phyloP scores from a whole-genome alignment of 2,113 vertebrate genomes.

The Pipa parva region DNA sequence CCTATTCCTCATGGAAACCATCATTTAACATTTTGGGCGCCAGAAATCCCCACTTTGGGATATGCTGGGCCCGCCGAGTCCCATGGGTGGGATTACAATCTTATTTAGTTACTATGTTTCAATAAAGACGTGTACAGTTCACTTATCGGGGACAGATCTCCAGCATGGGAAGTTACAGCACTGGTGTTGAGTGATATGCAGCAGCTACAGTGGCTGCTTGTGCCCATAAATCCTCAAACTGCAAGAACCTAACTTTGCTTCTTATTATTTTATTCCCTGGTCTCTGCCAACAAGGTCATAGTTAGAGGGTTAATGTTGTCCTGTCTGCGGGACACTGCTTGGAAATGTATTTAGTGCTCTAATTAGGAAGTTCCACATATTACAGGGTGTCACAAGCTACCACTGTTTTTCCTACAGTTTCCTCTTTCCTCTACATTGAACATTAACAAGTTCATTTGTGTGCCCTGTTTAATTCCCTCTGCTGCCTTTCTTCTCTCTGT shows the following conservation, averaged over 20 bases:
- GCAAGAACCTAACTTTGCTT: constrained; percentile 1
- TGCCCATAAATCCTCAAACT: constrained; percentile 20
- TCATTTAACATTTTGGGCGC: not conserved
- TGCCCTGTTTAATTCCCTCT: constrained; percentile 49
- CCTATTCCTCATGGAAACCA: not conserved
- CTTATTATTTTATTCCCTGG: constrained; percentile 4
- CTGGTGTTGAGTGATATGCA: constrained; percentile 21
- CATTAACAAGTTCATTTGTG: constrained; percentile 61
- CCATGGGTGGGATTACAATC: constrained; percentile 9
- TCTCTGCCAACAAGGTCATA: not conserved
- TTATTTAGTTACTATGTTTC: constrained; percentile 26
- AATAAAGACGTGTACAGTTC: constrained; percentile 22
- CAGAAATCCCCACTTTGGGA: no score
- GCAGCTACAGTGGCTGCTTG: constrained; percentile 15
- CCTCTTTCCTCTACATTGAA: constrained; percentile 44
- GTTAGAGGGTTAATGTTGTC: constrained; percentile 5
- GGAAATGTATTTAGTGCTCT: constrained; percentile 21
- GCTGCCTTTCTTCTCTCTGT: constrained; percentile 59
- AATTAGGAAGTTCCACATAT: constrained; percentile 37
- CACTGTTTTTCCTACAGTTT: constrained; percentile 45
- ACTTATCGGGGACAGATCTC: constrained; percentile 15
- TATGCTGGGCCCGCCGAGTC: not conserved
- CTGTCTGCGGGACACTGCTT: constrained; percentile 12
- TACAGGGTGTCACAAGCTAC: constrained; percentile 22
- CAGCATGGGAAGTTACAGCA: constrained; percentile 14